These are phyloP conservation scores for Bovichtus variegatus DNA, from an alignment of 2,797 vertebrate species.

Conservation along the genomic window DNA sequence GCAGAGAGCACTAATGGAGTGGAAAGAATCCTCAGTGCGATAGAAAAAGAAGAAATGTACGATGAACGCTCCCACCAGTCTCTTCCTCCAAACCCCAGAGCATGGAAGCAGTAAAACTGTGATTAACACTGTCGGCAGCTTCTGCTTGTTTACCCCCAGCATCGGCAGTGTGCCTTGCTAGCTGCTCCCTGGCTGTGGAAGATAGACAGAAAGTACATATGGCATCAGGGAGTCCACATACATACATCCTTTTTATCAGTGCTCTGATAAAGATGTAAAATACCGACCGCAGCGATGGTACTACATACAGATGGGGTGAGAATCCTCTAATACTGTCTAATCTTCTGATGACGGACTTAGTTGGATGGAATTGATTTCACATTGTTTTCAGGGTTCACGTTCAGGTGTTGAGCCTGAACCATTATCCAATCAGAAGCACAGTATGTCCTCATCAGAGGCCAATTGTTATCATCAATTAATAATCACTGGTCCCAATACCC, in stretches of 20 bases:
- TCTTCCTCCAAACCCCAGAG: slow-evolving; percentile 34
- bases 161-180: slow-evolving; percentile 15
- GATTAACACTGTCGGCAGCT: slow-evolving; percentile 57
- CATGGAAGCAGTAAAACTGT: slow-evolving; percentile 61
- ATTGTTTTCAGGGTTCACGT: slow-evolving; percentile 30
- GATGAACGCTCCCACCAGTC: slow-evolving; percentile 43
- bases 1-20: slow-evolving; percentile 81
- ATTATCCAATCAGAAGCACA: slow-evolving; percentile 24
- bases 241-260: slow-evolving; percentile 21
- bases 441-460: slow-evolving; percentile 26
- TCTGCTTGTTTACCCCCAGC: slow-evolving; percentile 59
- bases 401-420: slow-evolving; percentile 26
- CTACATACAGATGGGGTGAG: neutral
- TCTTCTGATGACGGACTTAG: slow-evolving; percentile 1
- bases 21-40: slow-evolving; percentile 71
- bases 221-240: slow-evolving; percentile 22
- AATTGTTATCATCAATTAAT: slow-evolving; percentile 7
- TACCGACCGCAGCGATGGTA: slow-evolving; percentile 1
- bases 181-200: slow-evolving; percentile 34
- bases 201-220: slow-evolving; percentile 43
- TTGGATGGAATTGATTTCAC: slow-evolving; percentile 32
- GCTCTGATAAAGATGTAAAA: slow-evolving; percentile 34
- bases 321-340: slow-evolving; percentile 12
- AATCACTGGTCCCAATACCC: slow-evolving; percentile 7
- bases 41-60: slow-evolving; percentile 33